Base-by-base conservation (phyloP, 2,113 vertebrate species). In the Rhineura floridana region DNA sequence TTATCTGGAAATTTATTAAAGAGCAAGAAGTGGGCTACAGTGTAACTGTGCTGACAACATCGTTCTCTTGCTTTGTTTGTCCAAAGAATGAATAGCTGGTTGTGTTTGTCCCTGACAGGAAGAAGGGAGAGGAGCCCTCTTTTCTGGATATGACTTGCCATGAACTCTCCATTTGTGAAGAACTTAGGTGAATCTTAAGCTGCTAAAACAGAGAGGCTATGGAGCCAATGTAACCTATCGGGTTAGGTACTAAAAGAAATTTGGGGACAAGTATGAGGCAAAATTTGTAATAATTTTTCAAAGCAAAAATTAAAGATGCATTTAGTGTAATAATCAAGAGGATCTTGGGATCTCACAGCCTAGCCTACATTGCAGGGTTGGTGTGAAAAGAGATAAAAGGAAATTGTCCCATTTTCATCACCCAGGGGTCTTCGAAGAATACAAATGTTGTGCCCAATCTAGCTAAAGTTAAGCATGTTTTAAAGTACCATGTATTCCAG, bases 11-110 rank as follows among this genome's bases (percentile, higher is more conserved):
- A 93, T 91, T 93, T 92, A 94, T 97, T 96, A 94, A 95, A 95
- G 97, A 88, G 95, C 90, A 88, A 82, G 94, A 87, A 81, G 90
- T 92, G 89, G 84, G 86, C 88, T 44, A 95, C 96, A 81, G 55
- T 95, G 97, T 97, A 96, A 97, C 96, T 90, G 88, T 87, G 91
- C 95, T 95, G 94, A 91, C 95, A 91, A 95, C 94, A 92, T 91
- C 96, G 95, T 94, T 87, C 95, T 87, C 93, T 46, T 93, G 94
- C 55, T 95, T 89, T 97, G 95, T 97, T 95, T 88, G 84, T 92
- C 80, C 91, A 90, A 86, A n/a, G 95, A 89, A 83, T 90, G 93
- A 92, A 93, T 89, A 91, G 65, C 92, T 89, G 95, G 86, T 95
- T 93, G 96, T 95, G 95, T 62, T 69, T 62, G 88, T 91, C 79